Conservation (phyloP, 37 sponge, comb jelly and placozoan genomes). For the Amphimedon queenslandica region DNA sequence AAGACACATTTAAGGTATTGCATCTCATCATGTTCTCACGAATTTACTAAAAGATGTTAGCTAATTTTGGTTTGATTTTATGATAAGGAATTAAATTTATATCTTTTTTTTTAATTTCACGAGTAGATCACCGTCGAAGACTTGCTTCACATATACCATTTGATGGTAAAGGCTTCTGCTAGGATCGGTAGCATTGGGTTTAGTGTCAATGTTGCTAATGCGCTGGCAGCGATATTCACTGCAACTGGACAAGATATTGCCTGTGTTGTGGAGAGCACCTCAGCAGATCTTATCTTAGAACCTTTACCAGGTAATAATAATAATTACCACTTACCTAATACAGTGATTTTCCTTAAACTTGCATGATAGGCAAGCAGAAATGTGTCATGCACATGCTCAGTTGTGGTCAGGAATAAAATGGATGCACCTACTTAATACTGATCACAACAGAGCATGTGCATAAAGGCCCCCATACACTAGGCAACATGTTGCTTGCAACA, state of each 20-base stretch:
- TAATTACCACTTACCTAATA: too few species aligned
- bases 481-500: too few species aligned
- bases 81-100: not conserved
- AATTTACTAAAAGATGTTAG: not conserved
- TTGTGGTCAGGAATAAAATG: too few species aligned
- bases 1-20: conserved; percentile 57
- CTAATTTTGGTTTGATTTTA: not conserved
- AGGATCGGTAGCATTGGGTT: conserved; percentile 25
- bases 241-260: conserved; percentile 84
- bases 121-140: not conserved
- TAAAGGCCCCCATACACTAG: too few species aligned
- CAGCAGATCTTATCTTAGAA: conserved; percentile 19
- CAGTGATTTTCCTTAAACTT: too few species aligned
- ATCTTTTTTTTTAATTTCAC: not conserved
- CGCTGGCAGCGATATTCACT: conserved; percentile 55
- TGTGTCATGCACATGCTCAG: too few species aligned
- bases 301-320: too few species aligned
- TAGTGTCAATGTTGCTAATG: conserved; percentile 39
- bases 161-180: not conserved
- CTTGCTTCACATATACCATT: conserved; percentile 16
- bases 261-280: conserved; percentile 32
- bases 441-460: too few species aligned
- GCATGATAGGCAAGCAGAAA: too few species aligned
- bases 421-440: too few species aligned
- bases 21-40: not conserved